Conservation (phyloP, 2,888 invertebrate genomes). For the Lagria hirta region DNA sequence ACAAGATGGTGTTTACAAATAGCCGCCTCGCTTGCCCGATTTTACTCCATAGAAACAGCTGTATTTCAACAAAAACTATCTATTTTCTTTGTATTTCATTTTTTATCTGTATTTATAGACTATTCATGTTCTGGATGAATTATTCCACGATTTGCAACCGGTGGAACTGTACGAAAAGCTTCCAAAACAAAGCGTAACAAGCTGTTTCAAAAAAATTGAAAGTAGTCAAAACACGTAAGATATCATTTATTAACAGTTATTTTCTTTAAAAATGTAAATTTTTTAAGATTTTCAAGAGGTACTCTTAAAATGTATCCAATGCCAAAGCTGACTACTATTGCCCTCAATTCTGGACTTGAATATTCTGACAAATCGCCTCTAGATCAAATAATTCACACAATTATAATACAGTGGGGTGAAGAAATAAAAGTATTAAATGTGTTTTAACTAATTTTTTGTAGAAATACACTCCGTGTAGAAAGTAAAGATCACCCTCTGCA, state of each 20-base stretch:
- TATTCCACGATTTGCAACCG: constrained; percentile 32
- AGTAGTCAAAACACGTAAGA: no score
- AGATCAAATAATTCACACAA: no score
- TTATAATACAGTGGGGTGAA: no score
- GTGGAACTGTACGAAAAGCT: constrained; percentile 22
- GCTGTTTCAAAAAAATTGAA: constrained; percentile 23
- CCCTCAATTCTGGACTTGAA: constrained; percentile 25
- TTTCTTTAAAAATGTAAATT: neutral
- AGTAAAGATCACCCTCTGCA: constrained; percentile 26
- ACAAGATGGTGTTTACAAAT: no score
- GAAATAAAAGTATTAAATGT: no score
- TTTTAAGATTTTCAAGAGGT: constrained; percentile 1
- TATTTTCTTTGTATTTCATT: no score
- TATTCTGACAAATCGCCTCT: no score
- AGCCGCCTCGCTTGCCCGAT: no score
- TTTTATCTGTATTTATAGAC: no score
- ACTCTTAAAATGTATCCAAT: constrained; percentile 17
- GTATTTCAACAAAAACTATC: no score
- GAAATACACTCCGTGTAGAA: constrained; percentile 4
- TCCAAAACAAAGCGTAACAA: constrained; percentile 7
- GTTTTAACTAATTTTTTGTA: constrained; percentile 5
- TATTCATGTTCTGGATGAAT: constrained; percentile 31
- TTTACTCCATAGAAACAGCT: no score
- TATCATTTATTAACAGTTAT: no score
- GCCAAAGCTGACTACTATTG: constrained; percentile 25